These are phyloP conservation scores for Spodoptera frugiperda DNA, from an alignment of 1,140 invertebrate genomes.

Conservation along the genomic window DNA sequence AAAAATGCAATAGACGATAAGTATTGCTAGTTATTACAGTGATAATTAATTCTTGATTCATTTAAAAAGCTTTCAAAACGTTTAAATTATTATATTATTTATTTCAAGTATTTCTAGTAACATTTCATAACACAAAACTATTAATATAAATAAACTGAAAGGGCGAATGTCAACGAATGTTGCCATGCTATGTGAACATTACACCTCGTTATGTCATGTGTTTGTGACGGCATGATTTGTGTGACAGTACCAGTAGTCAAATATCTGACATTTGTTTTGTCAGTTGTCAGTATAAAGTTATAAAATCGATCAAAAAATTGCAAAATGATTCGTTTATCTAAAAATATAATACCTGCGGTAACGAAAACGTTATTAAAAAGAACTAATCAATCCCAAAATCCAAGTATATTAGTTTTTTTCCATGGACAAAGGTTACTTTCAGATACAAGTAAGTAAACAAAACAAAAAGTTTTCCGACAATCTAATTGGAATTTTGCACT, in stretches of 20 bases:
- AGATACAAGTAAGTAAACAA: conserved; percentile 64
- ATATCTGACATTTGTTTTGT: neutral
- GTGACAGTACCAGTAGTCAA: neutral
- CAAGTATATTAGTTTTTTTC: conserved; percentile 60
- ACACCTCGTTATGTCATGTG: too few relatives aligned
- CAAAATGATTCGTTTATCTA: conserved; percentile 75
- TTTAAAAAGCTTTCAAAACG: too few relatives aligned
- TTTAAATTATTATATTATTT: too few relatives aligned
- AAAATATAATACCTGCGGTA: conserved; percentile 64
- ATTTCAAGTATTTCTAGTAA: too few relatives aligned
- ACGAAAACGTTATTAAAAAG: conserved; percentile 62
- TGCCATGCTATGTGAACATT: too few relatives aligned
- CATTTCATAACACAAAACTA: too few relatives aligned
- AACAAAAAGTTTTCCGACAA: neutral
- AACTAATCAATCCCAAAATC: conserved; percentile 57
- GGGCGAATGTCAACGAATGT: too few relatives aligned
- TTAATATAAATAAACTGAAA: too few relatives aligned
- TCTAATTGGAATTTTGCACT: neutral
- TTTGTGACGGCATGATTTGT: neutral
- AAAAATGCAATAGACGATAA: too few relatives aligned
- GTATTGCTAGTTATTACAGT: too few relatives aligned
- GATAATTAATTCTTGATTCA: too few relatives aligned
- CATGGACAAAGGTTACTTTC: conserved; percentile 65
- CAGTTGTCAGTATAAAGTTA: conserved; percentile 5
- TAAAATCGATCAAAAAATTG: conserved; percentile 48